A percentile compares a stretch with the other conserved stretches of the same genome.
phyloP scores from a whole-genome alignment of 2,888 invertebrate genomes.

The Volucella inanis region DNA sequence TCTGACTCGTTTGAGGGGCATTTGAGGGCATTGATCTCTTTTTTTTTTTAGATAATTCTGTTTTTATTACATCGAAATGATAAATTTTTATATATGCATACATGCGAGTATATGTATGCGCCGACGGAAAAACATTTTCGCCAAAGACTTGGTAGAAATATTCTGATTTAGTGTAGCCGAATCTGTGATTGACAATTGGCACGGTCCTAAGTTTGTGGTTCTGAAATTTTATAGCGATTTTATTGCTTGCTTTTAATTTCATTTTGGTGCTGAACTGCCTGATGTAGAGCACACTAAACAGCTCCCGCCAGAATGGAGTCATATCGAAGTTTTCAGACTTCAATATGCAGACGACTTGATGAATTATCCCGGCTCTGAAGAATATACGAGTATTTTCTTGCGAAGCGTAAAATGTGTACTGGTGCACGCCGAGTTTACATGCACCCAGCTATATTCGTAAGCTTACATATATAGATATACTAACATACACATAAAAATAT shows the following conservation, averaged over 20 bases:
- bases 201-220: slow-evolving; percentile 33
- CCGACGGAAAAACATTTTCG: not conserved
- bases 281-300: slow-evolving; percentile 12
- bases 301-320: slow-evolving; percentile 55
- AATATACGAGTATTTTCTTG: slow-evolving; percentile 54
- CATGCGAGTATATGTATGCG: not conserved
- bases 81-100: not conserved
- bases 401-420: slow-evolving; percentile 33
- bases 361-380: slow-evolving; percentile 60
- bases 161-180: not conserved
- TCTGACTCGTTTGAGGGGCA: slow-evolving; percentile 39
- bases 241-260: slow-evolving; percentile 53
- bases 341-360: slow-evolving; percentile 70
- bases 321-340: slow-evolving; percentile 59
- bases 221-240: slow-evolving; percentile 53
- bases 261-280: slow-evolving; percentile 27
- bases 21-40: slow-evolving; percentile 56
- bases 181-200: slow-evolving; percentile 49
- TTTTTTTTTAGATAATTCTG: not conserved
- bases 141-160: slow-evolving; percentile 3
- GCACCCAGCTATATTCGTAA: not conserved
- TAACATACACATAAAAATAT: not conserved
- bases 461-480: not conserved
- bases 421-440: slow-evolving; percentile 7
- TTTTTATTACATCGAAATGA: slow-evolving; percentile 6